These are phyloP conservation scores for Drosophila tripunctata DNA, from an alignment of 2,888 invertebrate genomes.

Conservation along the genomic window DNA sequence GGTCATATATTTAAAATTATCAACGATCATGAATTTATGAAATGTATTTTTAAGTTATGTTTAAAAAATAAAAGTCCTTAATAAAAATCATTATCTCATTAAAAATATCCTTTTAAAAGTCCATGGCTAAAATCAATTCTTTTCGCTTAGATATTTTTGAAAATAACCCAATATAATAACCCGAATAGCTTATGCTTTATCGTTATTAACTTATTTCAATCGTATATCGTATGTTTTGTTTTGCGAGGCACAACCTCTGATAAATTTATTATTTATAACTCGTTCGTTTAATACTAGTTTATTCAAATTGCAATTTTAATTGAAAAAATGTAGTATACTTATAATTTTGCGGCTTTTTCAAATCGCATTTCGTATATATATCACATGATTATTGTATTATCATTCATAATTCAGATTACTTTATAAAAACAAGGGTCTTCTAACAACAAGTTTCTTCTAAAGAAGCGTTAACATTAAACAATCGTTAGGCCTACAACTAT, in stretches of 20 bases:
- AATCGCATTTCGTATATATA: constrained; percentile 71
- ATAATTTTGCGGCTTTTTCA: constrained; percentile 56
- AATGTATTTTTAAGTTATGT: no score
- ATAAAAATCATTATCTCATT: no score
- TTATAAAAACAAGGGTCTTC: constrained; percentile 50
- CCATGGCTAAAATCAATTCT: no score
- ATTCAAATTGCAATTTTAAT: constrained; percentile 43
- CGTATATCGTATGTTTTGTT: no score
- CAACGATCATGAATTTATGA: no score
- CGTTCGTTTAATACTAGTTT: constrained; percentile 4
- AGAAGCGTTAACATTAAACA: constrained; percentile 75
- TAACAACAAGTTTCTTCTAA: constrained; percentile 75
- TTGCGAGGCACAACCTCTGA: not conserved
- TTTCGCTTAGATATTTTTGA: no score
- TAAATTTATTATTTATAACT: not conserved
- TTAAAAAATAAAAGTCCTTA: no score
- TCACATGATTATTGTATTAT: constrained; percentile 72
- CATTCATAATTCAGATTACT: constrained; percentile 55
- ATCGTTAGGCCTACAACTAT: constrained; percentile 56
- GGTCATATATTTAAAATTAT: no score
- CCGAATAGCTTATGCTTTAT: no score
- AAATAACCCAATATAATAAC: no score
- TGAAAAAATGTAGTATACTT: constrained; percentile 23
- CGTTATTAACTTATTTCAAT: no score
- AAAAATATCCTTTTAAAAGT: no score